Conservation (phyloP, 2,888 invertebrate species). For the Endotricha flammealis region DNA sequence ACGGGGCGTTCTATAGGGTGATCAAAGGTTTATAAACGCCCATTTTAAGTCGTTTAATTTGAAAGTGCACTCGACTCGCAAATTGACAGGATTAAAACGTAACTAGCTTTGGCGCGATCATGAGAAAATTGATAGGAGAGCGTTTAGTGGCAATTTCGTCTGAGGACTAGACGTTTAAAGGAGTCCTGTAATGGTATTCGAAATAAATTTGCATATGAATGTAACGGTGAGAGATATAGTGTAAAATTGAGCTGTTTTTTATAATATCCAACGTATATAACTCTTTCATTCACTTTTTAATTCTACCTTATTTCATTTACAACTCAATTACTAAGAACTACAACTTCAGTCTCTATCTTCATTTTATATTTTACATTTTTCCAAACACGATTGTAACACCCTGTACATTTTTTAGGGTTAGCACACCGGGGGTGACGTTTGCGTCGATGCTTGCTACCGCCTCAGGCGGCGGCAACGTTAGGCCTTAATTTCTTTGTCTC, state of each 20-base stretch:
- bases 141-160: conserved; percentile 7
- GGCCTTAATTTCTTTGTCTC: conserved; percentile 49
- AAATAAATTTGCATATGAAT: no score
- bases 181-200: no score
- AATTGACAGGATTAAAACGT: conserved; percentile 24
- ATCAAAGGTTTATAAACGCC: conserved; percentile 36
- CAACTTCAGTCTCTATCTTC: no score
- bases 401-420: background rate
- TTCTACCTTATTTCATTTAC: no score
- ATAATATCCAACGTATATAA: no score
- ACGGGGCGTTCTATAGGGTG: conserved; percentile 31
- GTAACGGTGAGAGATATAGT: no score
- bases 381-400: no score
- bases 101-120: conserved; percentile 8
- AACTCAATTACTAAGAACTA: no score
- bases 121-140: conserved; percentile 16
- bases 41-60: conserved; percentile 43
- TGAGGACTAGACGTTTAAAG: background rate
- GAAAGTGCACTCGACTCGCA: conserved; percentile 38
- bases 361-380: no score
- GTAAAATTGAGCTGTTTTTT: no score
- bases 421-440: conserved; percentile 4
- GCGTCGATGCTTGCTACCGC: conserved; percentile 5
- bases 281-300: no score
- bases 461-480: conserved; percentile 24